These are phyloP conservation scores for Heliconius ethilla DNA, from an alignment of 2,888 invertebrate genomes.

Conservation along the genomic window DNA sequence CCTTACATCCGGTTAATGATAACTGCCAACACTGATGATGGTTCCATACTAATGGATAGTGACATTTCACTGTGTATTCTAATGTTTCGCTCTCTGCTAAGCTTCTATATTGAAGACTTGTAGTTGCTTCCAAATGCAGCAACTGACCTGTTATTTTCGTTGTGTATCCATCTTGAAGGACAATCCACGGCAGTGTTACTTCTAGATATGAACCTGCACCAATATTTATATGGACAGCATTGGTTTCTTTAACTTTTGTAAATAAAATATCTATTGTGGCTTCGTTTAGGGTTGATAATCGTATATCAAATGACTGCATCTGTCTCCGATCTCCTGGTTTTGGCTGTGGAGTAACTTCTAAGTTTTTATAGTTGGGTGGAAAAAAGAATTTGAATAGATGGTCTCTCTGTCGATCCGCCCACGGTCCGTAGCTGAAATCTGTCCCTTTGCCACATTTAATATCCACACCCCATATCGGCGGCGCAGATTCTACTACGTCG, in stretches of 20 bases:
- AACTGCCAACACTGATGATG: constrained; percentile 97
- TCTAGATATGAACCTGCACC: constrained; percentile 98
- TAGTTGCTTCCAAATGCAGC: constrained; percentile 96
- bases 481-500: constrained; percentile 95
- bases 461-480: constrained; percentile 97
- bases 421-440: constrained; percentile 98
- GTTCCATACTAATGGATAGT: constrained; percentile 97
- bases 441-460: constrained; percentile 97
- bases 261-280: constrained; percentile 98
- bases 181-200: constrained; percentile 97
- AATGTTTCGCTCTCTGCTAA: constrained; percentile 96
- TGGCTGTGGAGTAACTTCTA: constrained; percentile 90
- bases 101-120: constrained; percentile 96
- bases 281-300: constrained; percentile 94
- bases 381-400: constrained; percentile 97
- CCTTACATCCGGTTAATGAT: constrained; percentile 96
- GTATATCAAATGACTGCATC: constrained; percentile 95
- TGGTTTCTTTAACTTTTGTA: constrained; percentile 96
- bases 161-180: constrained; percentile 92
- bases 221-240: constrained; percentile 97
- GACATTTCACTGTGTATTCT: constrained; percentile 93
- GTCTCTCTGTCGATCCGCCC: constrained; percentile 98
- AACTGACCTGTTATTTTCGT: constrained; percentile 96
- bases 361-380: constrained; percentile 91
- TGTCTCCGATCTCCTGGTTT: constrained; percentile 93